Conservation (phyloP, 1,140 invertebrate genomes). For the Mya arenaria region DNA sequence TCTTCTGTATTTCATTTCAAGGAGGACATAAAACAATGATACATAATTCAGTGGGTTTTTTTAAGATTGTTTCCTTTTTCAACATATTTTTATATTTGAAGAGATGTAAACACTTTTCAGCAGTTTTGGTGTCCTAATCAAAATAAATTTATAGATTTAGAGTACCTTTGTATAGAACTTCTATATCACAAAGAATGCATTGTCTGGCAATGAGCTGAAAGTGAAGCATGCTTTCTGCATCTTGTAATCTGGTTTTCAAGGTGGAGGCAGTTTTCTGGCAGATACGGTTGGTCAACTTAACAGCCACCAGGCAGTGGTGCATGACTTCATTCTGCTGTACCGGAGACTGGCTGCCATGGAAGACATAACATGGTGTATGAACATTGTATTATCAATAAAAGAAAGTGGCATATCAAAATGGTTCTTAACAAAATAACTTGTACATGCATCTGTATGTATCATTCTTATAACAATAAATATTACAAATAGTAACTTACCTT, state of each 20-base stretch:
- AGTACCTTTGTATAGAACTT: not conserved
- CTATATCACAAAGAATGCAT: not conserved
- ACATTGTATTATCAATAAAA: not conserved
- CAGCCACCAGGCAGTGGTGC: conserved; percentile 71
- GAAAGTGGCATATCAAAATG: not conserved
- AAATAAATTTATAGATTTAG: no score
- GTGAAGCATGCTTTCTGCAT: not conserved
- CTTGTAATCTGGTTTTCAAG: conserved; percentile 19
- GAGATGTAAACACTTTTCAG: no score
- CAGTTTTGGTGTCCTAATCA: no score
- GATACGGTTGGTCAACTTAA: conserved; percentile 69
- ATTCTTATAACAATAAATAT: not conserved
- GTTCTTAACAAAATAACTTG: not conserved
- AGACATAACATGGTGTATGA: not conserved
- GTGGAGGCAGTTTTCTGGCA: conserved; percentile 66
- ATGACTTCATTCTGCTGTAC: conserved; percentile 71
- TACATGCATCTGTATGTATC: not conserved
- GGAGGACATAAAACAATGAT: no score
- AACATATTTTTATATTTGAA: no score
- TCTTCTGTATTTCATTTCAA: no score
- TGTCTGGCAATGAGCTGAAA: conserved; percentile 8
- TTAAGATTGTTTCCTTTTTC: no score
- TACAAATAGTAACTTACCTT: no score
- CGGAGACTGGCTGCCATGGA: conserved; percentile 59
- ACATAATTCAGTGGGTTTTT: no score